These are phyloP conservation scores for Cyprinodon brontotheroides DNA, from an alignment of 2,113 vertebrate genomes.

Conservation along the genomic window DNA sequence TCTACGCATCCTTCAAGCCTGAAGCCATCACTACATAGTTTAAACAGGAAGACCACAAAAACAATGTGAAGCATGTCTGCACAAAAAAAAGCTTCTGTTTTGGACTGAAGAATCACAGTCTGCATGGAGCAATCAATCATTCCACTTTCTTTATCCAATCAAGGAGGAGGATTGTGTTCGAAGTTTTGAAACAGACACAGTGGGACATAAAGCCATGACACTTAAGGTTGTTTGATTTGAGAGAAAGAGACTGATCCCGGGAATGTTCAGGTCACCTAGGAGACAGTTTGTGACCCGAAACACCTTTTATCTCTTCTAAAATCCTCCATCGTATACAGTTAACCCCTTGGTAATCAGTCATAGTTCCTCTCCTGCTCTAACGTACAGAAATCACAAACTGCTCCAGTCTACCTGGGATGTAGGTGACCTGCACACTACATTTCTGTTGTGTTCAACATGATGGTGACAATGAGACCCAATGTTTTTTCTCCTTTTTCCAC, in stretches of 20 bases:
- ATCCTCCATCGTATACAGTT: constrained; percentile 8
- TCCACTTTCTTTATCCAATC: constrained; percentile 47
- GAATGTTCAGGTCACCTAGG: constrained; percentile 49
- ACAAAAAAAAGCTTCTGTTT: constrained; percentile 18
- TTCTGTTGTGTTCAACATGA: constrained; percentile 58
- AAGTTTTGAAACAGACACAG: constrained; percentile 42
- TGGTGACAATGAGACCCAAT: constrained; percentile 56
- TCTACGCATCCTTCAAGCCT: constrained; percentile 17
- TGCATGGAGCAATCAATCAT: constrained; percentile 74
- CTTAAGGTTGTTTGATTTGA: constrained; percentile 46
- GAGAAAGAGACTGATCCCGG: constrained; percentile 12
- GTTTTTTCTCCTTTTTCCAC: constrained; percentile 75
- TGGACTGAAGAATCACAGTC: constrained; percentile 48
- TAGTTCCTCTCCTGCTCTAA: constrained; percentile 32
- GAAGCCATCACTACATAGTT: constrained; percentile 10
- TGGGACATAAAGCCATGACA: constrained; percentile 60
- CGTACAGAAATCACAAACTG: background rate
- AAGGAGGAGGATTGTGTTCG: constrained; percentile 25
- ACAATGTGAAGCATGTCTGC: constrained; percentile 55
- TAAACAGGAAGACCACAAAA: constrained; percentile 44
- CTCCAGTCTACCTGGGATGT: constrained; percentile 31
- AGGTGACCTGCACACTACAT: constrained; percentile 48
- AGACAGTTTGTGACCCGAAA: constrained; percentile 6
- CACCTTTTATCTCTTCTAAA: constrained; percentile 14
- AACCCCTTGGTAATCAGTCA: constrained; percentile 1